Percentiles rank a stretch among this genome's conserved stretches.
These are phyloP conservation scores for Drosophila koepferae DNA, from an alignment of 2,888 invertebrate genomes.

Conservation along the genomic window DNA sequence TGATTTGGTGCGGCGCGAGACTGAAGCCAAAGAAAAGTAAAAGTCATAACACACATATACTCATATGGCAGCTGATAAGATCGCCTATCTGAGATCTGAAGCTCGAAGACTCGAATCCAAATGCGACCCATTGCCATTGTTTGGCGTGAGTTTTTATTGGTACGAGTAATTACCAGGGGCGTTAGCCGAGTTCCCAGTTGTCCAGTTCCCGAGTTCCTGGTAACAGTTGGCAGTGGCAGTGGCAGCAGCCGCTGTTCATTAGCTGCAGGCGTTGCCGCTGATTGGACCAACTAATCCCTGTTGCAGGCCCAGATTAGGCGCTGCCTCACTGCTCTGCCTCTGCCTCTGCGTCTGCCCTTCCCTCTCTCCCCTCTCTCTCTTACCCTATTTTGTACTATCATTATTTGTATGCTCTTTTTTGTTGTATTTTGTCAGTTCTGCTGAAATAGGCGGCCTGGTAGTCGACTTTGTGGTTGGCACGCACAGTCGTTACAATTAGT, in stretches of 20 bases:
- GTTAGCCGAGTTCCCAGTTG: conserved; percentile 32
- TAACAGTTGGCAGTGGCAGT: conserved; percentile 45
- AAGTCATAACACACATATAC: conserved; percentile 70
- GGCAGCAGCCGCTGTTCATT: conserved; percentile 65
- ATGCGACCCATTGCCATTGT: conserved; percentile 52
- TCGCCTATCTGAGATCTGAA: conserved; percentile 57
- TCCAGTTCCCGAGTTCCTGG: conserved; percentile 44
- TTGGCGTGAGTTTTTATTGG: conserved; percentile 70
- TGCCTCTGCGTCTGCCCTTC: conserved; percentile 20
- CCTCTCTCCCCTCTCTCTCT: not conserved
- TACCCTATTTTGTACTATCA: conserved; percentile 7
- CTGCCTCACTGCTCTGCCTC: conserved; percentile 31
- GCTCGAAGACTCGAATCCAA: conserved; percentile 1
- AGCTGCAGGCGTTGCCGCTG: conserved; percentile 81
- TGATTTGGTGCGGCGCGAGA: conserved; percentile 68
- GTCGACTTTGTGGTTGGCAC: conserved; percentile 56
- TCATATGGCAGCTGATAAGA: conserved; percentile 56
- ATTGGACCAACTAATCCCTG: conserved; percentile 78
- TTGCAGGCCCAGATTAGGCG: conserved; percentile 57
- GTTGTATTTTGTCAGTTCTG: conserved; percentile 49
- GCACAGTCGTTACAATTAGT: conserved; percentile 58
- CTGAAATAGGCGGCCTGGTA: conserved; percentile 55
- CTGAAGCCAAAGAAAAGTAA: conserved; percentile 69
- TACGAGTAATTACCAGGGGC: conserved; percentile 73
- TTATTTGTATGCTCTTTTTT: conserved; percentile 26